Conservation (phyloP, 2,797 vertebrate genomes). For the Oryzias dopingdopingensis region DNA sequence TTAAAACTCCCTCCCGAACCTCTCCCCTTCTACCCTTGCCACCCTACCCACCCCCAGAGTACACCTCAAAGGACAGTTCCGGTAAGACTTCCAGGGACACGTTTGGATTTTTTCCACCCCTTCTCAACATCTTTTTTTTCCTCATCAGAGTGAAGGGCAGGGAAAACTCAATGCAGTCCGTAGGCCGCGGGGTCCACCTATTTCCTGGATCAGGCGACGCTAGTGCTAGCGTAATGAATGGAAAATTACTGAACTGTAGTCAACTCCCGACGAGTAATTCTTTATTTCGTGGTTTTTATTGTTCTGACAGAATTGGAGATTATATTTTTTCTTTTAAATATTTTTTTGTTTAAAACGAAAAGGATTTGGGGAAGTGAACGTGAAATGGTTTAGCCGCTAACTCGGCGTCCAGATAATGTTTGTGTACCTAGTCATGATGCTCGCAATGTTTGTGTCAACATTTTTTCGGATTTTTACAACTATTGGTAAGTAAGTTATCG, state of each 20-base stretch:
- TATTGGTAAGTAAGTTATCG: no score
- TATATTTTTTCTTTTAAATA: accelerated
- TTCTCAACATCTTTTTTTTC: conserved; percentile 5
- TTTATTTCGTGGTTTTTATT: accelerated
- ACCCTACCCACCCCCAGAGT: conserved; percentile 80
- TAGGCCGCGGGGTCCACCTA: conserved; percentile 75
- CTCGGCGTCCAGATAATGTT: conserved; percentile 32
- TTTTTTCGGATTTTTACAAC: not conserved
- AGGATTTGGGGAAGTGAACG: not conserved
- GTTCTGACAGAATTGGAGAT: accelerated
- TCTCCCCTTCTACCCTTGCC: conserved; percentile 80
- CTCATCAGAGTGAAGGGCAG: conserved; percentile 55
- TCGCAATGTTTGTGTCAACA: conserved; percentile 16
- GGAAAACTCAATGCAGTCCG: conserved; percentile 42
- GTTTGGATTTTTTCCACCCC: conserved; percentile 3
- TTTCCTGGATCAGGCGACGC: conserved; percentile 40
- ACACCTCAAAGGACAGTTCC: conserved; percentile 61
- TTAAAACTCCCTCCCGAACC: conserved; percentile 84
- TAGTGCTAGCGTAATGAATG: conserved; percentile 43
- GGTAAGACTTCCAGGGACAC: conserved; percentile 58
- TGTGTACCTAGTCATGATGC: conserved; percentile 51
- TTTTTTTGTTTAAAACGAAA: not conserved
- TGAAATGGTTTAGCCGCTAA: conserved; percentile 21
- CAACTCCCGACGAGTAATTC: not conserved
- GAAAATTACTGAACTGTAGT: conserved; percentile 36